Percentiles rank a stretch among this genome's conserved stretches.
Evolutionary conservation across 1,140 invertebrate species (phyloP).

Genomic region (Antheraea mylitta): DNA sequence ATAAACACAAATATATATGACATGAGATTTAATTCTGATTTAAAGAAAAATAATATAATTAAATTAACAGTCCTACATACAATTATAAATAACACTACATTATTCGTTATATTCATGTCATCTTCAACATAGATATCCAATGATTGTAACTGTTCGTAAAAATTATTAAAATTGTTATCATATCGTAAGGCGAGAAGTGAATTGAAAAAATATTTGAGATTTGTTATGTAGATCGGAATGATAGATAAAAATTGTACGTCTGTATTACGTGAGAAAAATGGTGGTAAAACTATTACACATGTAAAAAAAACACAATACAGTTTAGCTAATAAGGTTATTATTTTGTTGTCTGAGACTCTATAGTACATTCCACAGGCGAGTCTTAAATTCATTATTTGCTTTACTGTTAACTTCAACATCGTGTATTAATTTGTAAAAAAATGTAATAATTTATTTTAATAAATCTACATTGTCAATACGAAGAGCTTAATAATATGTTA

Average conservation of each 20-base stretch:
- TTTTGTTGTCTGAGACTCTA: neutral
- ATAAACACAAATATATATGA: neutral
- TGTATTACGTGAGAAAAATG: neutral
- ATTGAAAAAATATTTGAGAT: neutral
- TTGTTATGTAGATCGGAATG: neutral
- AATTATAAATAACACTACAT: neutral
- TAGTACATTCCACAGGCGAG: neutral
- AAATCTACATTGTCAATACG: too few species aligned
- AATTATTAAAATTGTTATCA: neutral
- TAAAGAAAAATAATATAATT: neutral
- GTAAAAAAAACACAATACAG: neutral
- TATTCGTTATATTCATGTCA: neutral
- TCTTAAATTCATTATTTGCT: neutral
- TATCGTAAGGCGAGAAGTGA: neutral
- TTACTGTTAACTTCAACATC: neutral
- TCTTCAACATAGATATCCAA: neutral
- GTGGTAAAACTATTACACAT: neutral
- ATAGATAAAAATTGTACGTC: neutral
- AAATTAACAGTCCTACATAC: neutral
- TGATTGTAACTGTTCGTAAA: neutral
- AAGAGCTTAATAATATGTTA: too few species aligned
- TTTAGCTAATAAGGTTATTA: neutral
- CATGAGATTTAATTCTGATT: neutral
- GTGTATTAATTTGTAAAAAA: neutral
- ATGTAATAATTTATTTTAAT: neutral